Evolutionary conservation across 2,888 invertebrate genomes (phyloP).

Genomic region (Torymus auratus): DNA sequence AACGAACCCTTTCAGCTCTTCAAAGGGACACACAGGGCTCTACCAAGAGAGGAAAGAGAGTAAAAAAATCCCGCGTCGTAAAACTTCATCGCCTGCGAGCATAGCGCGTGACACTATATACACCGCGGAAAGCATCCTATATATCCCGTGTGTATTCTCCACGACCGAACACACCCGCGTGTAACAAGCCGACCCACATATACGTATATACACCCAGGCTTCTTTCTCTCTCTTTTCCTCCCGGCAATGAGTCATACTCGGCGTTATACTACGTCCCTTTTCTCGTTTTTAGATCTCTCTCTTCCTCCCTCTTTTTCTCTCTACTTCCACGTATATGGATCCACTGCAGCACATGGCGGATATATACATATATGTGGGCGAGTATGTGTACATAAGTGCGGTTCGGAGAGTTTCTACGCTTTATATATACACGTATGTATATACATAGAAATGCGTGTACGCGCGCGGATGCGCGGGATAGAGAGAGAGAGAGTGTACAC

Average conservation of each 20-base stretch:
- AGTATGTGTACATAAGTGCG: too few relatives aligned
- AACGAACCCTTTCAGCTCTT: too few relatives aligned
- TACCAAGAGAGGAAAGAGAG: too few relatives aligned
- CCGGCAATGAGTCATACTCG: conserved; percentile 46
- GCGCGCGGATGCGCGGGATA: conserved; percentile 8
- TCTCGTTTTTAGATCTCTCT: conserved; percentile 44
- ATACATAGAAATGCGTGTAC: neutral
- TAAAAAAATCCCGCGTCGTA: too few relatives aligned
- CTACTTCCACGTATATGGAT: neutral
- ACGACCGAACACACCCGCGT: too few relatives aligned
- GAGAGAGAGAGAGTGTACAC: neutral
- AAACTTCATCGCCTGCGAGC: too few relatives aligned
- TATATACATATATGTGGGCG: too few relatives aligned
- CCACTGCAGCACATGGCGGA: neutral
- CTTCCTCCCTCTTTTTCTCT: conserved; percentile 22
- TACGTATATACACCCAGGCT: neutral
- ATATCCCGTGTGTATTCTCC: too few relatives aligned
- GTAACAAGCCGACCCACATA: neutral
- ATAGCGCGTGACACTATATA: too few relatives aligned
- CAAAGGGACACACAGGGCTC: too few relatives aligned
- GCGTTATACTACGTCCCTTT: conserved; percentile 19
- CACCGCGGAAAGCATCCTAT: too few relatives aligned
- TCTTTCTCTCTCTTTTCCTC: conserved; percentile 13
- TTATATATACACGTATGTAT: neutral
- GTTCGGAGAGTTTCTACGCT: too few relatives aligned